Evolutionary conservation across 2,888 invertebrate genomes (phyloP).

Genomic region (Drosophila paranaensis): DNA sequence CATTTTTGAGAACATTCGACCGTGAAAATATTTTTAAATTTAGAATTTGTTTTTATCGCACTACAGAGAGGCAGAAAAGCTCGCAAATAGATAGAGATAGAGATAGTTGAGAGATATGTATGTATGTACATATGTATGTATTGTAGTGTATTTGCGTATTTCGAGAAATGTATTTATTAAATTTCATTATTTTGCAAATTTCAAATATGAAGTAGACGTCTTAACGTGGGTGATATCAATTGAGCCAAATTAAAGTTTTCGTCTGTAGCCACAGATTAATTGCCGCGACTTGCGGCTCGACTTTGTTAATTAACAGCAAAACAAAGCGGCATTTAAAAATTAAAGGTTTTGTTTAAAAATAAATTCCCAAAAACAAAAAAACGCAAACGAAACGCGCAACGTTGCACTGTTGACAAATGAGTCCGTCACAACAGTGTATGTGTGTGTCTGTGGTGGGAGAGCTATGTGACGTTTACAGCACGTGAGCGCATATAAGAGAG

Average conservation of each 20-base stretch:
- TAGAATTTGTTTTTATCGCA: constrained; percentile 51
- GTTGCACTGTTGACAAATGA: constrained; percentile 67
- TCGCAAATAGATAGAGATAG: background rate
- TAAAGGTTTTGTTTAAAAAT: constrained; percentile 50
- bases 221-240: constrained; percentile 53
- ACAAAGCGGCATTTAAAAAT: constrained; percentile 15
- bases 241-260: constrained; percentile 40
- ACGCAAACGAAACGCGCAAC: constrained; percentile 60
- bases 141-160: constrained; percentile 6
- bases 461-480: constrained; percentile 49
- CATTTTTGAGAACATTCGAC: constrained; percentile 55
- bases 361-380: constrained; percentile 32
- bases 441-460: constrained; percentile 17
- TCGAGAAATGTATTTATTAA: constrained; percentile 7
- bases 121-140: background rate
- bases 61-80: constrained; percentile 12
- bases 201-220: constrained; percentile 19
- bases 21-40: constrained; percentile 68
- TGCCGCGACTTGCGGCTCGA: constrained; percentile 18
- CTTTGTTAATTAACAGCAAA: constrained; percentile 53
- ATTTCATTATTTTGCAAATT: constrained; percentile 19
- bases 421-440: constrained; percentile 16
- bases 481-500: constrained; percentile 62
- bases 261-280: constrained; percentile 26
- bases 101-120: constrained; percentile 17